Evolutionary conservation across 2,888 invertebrate genomes (phyloP), one percentile per base, ranked within the genome.

Genomic region (Metacarcinus magister): DNA sequence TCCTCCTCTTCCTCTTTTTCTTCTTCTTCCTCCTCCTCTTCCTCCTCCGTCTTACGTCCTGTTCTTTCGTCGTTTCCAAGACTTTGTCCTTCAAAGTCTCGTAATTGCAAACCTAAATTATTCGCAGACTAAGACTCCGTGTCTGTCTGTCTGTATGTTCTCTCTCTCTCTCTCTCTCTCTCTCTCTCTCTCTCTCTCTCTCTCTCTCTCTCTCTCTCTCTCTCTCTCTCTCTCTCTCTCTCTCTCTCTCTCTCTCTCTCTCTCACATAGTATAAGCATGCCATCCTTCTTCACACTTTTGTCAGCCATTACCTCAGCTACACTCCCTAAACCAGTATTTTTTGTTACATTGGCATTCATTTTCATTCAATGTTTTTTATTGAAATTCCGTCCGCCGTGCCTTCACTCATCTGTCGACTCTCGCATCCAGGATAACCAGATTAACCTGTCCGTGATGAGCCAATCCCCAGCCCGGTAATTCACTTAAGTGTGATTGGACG

Each of bases 391-490:
- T 10, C 19, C 8, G 28, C 75, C 75, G 75, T 39, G 13, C 87
- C 87, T 87, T 87, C 87, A 32, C 87, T 87, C 39, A 32, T 19
- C 7, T 87, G 39, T 87, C 39, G 32, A 87, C 87, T 87, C 87
- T n/a, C 87, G 39, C 87, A 19, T 39, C 16, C 87, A 2, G 87
- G 39, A 16, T 87, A 87, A 87, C 87, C 39, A 87, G 87, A 87
- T 87, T 87, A 87, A 87, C 87, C 87, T 87, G 87, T 87, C 87
- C 39, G 75, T 39, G 87, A 87, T 87, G 39, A 87, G 87, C 87
- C 87, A 87, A 87, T 87, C 87, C 87, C 87, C 87, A 87, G 87
- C 87, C 87, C 10, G 87, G 87, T 87, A 87, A 87, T 87, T 87
- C 87, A 87, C 87, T 87, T 87, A 87, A 87, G 87, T 32, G 39